Evolutionary conservation across 2,113 vertebrate species (phyloP), one percentile per base, ranked within the genome.

Genomic region (Notothenia coriiceps): DNA sequence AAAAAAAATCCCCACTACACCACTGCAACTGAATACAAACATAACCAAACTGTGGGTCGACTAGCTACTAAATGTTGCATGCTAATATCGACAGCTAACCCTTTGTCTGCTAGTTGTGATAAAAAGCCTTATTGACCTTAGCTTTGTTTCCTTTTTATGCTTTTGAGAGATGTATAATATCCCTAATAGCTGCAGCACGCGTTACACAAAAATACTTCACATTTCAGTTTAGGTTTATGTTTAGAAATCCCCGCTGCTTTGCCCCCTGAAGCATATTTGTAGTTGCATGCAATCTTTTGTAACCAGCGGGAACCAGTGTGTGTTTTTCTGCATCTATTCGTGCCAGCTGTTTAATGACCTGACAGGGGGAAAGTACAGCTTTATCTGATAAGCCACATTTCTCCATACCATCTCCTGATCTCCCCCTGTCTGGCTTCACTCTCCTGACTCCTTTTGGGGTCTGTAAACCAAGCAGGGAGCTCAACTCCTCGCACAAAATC

Each of bases 361-460:
- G 82, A 77, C 70, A 81, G 47, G 49, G 29, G 56, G 52, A 73
- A 62, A 75, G 59, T 6, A 57, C 56, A 81, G 64, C 75, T 73
- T 71, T 78, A 90, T 83, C 86, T 85, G 82, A 90, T 87, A 71
- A 87, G 79, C 56, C 40, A 47, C 56, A 54, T 84, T 69, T 50
- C 81, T 76, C 70, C 70, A 70, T 69, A 62, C 64, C 79, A 62
- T 65, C 80, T 57, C 68, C 82, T 13, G 20, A 25, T 69, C 72
- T 46, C 76, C 25, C 57, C 29, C 57, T 62, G 49, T 76, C 65
- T 54, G 47, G 50, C 81, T 60, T 61, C 60, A 54, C 44, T 70
- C 71, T 54, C 63, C 44, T 25, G 13, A 18, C 40, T 73, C 67
- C 52, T 63, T 59, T 15, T 56, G 70, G 50, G 75, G 74, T 29